phyloP scores from a whole-genome alignment of 2,888 invertebrate species.

The Cybosia mesomella region DNA sequence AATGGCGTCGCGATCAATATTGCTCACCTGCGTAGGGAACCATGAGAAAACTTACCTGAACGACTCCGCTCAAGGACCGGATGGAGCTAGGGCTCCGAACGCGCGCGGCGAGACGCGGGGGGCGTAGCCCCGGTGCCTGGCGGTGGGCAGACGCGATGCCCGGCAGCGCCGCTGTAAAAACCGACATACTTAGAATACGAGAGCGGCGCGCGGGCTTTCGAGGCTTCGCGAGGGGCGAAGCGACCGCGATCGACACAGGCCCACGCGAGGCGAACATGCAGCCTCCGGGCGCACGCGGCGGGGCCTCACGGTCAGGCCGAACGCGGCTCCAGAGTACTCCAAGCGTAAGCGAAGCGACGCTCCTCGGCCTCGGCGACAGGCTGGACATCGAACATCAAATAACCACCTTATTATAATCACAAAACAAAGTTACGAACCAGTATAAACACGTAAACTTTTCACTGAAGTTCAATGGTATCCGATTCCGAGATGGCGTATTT shows the following conservation, averaged over 20 bases:
- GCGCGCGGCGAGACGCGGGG: conserved; percentile 80
- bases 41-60: conserved; percentile 78
- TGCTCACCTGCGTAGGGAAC: conserved; percentile 67
- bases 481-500: conserved; percentile 70
- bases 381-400: conserved; percentile 61
- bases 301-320: conserved; percentile 77
- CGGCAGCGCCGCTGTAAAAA: conserved; percentile 83
- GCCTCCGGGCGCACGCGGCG: conserved; percentile 81
- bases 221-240: conserved; percentile 75
- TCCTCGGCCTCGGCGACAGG: conserved; percentile 36
- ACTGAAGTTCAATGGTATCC: conserved; percentile 80
- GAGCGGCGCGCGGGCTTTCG: conserved; percentile 78
- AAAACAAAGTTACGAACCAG: conserved; percentile 87
- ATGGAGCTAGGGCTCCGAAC: conserved; percentile 84
- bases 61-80: conserved; percentile 67
- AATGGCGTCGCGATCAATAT: conserved; percentile 78
- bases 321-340: conserved; percentile 61
- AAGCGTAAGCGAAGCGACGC: conserved; percentile 53
- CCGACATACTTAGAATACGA: conserved; percentile 81
- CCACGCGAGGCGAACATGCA: conserved; percentile 81
- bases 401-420: conserved; percentile 84
- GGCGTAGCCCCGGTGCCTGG: conserved; percentile 77
- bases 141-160: conserved; percentile 78
- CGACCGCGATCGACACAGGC: conserved; percentile 72
- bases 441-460: conserved; percentile 82